Conservation (phyloP, 2,888 invertebrate species). For the Pseudoips prasinana region DNA sequence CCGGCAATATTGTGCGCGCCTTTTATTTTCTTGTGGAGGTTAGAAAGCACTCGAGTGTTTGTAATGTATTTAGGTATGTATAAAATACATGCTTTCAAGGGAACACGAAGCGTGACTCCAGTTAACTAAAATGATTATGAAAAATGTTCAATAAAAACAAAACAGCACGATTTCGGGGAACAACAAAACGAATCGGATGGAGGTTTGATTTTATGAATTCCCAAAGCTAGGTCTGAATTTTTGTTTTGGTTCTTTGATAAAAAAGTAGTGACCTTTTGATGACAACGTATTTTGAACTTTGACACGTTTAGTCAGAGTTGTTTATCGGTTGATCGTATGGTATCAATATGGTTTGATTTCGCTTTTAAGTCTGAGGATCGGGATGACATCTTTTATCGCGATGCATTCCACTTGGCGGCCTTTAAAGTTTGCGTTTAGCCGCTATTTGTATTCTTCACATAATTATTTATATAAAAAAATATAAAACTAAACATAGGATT, state of each 20-base stretch:
- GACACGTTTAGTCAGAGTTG: constrained; percentile 37
- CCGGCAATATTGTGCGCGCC: constrained; percentile 44
- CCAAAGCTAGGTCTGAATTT: constrained; percentile 75
- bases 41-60: constrained; percentile 19
- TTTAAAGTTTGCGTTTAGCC: constrained; percentile 58
- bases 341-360: constrained; percentile 53
- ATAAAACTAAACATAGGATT: constrained; percentile 11
- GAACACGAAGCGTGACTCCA: constrained; percentile 13
- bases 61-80: constrained; percentile 4
- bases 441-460: constrained; percentile 28
- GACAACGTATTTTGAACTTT: constrained; percentile 43
- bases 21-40: constrained; percentile 40
- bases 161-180: constrained; percentile 56
- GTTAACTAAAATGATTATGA: constrained; percentile 32
- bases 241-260: constrained; percentile 58
- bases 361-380: constrained; percentile 65
- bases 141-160: constrained; percentile 37
- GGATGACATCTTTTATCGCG: constrained; percentile 80
- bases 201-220: constrained; percentile 76
- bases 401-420: constrained; percentile 70
- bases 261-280: constrained; percentile 45
- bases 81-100: constrained; percentile 15
- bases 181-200: constrained; percentile 55
- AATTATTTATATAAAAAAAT: constrained; percentile 12
- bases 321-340: constrained; percentile 31